Conservation (phyloP, 2,113 vertebrate species). For the Microcebus ravelobensis region DNA sequence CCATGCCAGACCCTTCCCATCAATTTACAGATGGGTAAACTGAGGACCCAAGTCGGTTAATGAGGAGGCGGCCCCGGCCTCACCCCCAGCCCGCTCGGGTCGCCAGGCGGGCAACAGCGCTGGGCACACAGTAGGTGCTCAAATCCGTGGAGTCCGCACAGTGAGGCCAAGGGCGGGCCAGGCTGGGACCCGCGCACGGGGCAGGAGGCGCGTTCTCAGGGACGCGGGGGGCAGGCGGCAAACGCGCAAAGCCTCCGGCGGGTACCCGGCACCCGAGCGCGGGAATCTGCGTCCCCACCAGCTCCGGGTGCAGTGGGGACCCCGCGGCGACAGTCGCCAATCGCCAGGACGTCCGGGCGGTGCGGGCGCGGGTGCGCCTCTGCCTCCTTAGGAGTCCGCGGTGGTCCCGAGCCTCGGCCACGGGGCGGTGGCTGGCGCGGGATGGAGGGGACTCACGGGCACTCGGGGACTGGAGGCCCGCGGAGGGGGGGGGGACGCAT, state of each 20-base stretch:
- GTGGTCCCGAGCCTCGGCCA: not conserved
- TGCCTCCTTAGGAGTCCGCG: not conserved
- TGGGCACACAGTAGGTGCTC: not conserved
- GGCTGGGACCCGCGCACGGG: accelerated
- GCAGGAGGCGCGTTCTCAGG: not conserved
- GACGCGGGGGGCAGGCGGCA: too few relatives aligned
- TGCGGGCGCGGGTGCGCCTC: not conserved
- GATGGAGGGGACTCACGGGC: not conserved
- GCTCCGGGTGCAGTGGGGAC: not conserved
- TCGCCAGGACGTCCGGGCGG: not conserved
- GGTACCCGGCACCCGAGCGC: not conserved
- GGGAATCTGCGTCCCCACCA: not conserved
- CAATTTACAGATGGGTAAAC: not conserved
- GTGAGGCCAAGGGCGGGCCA: not conserved
- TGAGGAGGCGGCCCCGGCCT: too few relatives aligned
- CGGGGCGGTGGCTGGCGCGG: not conserved
- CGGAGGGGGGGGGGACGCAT: too few relatives aligned
- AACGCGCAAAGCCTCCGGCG: not conserved
- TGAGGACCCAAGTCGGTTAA: not conserved
- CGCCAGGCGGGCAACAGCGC: not conserved
- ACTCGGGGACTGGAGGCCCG: too few relatives aligned
- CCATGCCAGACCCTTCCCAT: not conserved
- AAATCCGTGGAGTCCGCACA: not conserved
- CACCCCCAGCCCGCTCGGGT: too few relatives aligned
- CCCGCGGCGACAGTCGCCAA: too few relatives aligned